Conservation (phyloP, 1,140 invertebrate species). For the Brevipalpus yothersi region DNA sequence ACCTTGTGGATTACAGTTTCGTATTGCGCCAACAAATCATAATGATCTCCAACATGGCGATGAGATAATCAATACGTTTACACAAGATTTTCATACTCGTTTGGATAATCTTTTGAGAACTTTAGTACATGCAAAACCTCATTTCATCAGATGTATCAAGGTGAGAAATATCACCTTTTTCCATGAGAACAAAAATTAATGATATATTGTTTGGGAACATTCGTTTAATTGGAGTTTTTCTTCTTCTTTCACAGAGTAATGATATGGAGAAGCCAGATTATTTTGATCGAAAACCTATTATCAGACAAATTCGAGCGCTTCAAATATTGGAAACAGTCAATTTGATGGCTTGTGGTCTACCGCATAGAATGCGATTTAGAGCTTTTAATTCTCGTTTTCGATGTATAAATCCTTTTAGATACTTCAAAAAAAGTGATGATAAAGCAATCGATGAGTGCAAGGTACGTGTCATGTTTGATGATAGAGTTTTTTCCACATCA, state of each 20-base stretch:
- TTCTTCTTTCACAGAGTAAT: slow-evolving; percentile 30
- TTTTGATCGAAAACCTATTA: slow-evolving; percentile 53
- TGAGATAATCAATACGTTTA: slow-evolving; percentile 65
- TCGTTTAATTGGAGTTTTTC: not conserved
- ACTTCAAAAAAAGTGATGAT: slow-evolving; percentile 45
- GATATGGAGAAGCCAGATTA: slow-evolving; percentile 40
- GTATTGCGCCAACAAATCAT: slow-evolving; percentile 69
- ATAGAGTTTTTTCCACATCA: not conserved
- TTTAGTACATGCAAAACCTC: slow-evolving; percentile 67
- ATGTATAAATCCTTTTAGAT: slow-evolving; percentile 46
- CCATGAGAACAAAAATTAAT: not conserved
- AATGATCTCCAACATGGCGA: slow-evolving; percentile 62
- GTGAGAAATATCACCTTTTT: slow-evolving; percentile 10
- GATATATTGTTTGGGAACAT: not conserved
- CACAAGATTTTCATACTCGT: slow-evolving; percentile 78
- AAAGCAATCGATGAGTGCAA: slow-evolving; percentile 48
- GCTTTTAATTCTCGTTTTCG: slow-evolving; percentile 68
- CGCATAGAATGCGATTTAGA: slow-evolving; percentile 79
- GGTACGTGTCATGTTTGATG: slow-evolving; percentile 1
- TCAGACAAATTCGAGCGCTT: slow-evolving; percentile 59
- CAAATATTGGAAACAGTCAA: slow-evolving; percentile 85
- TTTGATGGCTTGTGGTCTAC: slow-evolving; percentile 63
- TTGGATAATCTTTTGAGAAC: slow-evolving; percentile 72
- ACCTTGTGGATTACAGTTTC: slow-evolving; percentile 51
- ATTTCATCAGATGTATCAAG: slow-evolving; percentile 74